These are phyloP conservation scores for Drosophila littoralis DNA, from an alignment of 1,140 invertebrate species.

Conservation along the genomic window DNA sequence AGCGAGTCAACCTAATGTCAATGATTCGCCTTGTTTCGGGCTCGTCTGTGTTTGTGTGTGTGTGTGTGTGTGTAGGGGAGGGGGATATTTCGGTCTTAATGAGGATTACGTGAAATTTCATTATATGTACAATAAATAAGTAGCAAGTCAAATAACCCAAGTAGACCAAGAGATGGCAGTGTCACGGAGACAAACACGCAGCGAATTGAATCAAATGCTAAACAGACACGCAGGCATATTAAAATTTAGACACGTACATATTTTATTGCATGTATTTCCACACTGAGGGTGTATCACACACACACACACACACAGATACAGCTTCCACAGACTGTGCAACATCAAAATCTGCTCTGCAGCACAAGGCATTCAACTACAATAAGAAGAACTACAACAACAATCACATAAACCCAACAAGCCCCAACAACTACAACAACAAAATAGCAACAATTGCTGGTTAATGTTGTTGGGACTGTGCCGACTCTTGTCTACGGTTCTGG, in stretches of 20 bases:
- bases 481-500: constrained; percentile 7
- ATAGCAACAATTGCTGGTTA: constrained; percentile 31
- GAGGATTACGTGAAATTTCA: constrained; percentile 73
- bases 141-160: constrained; percentile 69
- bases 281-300: constrained; percentile 18
- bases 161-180: constrained; percentile 17
- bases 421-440: constrained; percentile 17
- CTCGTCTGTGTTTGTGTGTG: neutral
- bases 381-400: constrained; percentile 12
- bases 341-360: constrained; percentile 42
- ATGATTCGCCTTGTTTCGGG: neutral
- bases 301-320: neutral
- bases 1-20: neutral
- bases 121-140: constrained; percentile 70
- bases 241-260: constrained; percentile 77
- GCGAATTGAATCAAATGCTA: constrained; percentile 52
- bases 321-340: constrained; percentile 33
- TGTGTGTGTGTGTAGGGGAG: constrained; percentile 35
- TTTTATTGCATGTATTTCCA: constrained; percentile 66
- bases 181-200: constrained; percentile 27
- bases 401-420: constrained; percentile 3
- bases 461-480: constrained; percentile 30
- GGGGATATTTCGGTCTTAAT: constrained; percentile 49
- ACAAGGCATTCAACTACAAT: constrained; percentile 16
- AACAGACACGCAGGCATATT: constrained; percentile 64